phyloP scores from a whole-genome alignment of 2,113 vertebrate genomes.

The Corynorhinus townsendii region DNA sequence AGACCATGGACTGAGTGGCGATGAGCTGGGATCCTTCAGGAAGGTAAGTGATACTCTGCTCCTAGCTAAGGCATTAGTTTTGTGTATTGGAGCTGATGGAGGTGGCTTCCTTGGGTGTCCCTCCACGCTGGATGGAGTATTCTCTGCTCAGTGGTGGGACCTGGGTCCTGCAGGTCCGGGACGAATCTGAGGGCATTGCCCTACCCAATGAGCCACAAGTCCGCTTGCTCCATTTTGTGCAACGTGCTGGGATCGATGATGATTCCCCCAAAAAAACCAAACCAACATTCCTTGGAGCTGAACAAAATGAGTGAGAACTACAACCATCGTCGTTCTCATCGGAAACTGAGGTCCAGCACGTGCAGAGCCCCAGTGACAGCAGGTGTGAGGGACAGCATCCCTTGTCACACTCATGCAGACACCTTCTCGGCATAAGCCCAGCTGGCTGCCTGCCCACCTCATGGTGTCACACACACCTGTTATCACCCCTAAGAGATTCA shows the following conservation, averaged over 20 bases:
- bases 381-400: neutral
- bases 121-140: neutral
- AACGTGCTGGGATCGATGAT: neutral
- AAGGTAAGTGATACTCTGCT: too few relatives aligned
- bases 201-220: neutral
- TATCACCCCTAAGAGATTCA: neutral
- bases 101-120: too few relatives aligned
- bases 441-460: too few relatives aligned
- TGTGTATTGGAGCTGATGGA: too few relatives aligned
- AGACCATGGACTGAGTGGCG: too few relatives aligned
- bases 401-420: neutral
- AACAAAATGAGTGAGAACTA: slow-evolving; percentile 10
- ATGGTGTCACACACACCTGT: too few relatives aligned
- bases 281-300: slow-evolving; percentile 5
- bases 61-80: too few relatives aligned
- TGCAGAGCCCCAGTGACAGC: fast-evolving
- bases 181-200: too few relatives aligned
- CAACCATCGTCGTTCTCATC: neutral
- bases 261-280: neutral
- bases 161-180: neutral
- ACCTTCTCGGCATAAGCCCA: neutral
- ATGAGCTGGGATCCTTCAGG: too few relatives aligned
- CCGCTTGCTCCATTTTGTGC: too few relatives aligned
- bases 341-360: neutral
- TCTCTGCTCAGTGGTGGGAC: neutral